These are phyloP conservation scores for Denticeps clupeoides DNA, from an alignment of 2,797 vertebrate genomes.

Conservation along the genomic window DNA sequence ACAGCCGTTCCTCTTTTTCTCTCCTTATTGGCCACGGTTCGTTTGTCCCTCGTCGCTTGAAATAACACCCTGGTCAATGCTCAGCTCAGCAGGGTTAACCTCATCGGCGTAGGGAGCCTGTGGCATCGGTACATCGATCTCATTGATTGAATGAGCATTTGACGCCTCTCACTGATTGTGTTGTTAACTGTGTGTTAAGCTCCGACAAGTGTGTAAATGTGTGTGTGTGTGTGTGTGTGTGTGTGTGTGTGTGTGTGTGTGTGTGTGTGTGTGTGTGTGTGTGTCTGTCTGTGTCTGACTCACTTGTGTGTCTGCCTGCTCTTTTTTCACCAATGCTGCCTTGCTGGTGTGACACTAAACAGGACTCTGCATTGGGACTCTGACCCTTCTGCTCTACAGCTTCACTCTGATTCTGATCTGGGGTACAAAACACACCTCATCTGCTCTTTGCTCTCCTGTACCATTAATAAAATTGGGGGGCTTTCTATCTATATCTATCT, in stretches of 20 bases:
- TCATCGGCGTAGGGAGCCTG: too few species aligned
- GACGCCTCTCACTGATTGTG: too few species aligned
- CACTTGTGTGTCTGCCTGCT: constrained; percentile 35
- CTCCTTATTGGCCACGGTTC: too few species aligned
- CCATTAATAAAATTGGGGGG: constrained; percentile 19
- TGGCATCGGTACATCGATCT: too few species aligned
- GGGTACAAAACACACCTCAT: constrained; percentile 85
- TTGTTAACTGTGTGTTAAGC: neutral
- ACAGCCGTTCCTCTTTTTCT: too few species aligned
- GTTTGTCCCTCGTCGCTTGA: too few species aligned
- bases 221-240: neutral
- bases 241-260: neutral
- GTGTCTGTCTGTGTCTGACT: constrained; percentile 33
- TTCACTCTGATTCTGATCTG: constrained; percentile 98
- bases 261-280: neutral
- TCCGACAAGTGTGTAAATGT: neutral
- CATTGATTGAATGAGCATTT: too few species aligned
- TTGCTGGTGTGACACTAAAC: constrained; percentile 86
- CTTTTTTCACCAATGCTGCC: constrained; percentile 77
- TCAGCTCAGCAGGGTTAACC: too few species aligned
- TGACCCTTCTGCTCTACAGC: constrained; percentile 97
- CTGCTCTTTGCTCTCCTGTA: constrained; percentile 56
- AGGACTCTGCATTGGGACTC: constrained; percentile 99
- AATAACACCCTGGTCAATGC: too few species aligned
- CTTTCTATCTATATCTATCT: constrained; percentile 27